phyloP scores from a whole-genome alignment of 2,797 vertebrate species.

The Zenarchopterus dispar region DNA sequence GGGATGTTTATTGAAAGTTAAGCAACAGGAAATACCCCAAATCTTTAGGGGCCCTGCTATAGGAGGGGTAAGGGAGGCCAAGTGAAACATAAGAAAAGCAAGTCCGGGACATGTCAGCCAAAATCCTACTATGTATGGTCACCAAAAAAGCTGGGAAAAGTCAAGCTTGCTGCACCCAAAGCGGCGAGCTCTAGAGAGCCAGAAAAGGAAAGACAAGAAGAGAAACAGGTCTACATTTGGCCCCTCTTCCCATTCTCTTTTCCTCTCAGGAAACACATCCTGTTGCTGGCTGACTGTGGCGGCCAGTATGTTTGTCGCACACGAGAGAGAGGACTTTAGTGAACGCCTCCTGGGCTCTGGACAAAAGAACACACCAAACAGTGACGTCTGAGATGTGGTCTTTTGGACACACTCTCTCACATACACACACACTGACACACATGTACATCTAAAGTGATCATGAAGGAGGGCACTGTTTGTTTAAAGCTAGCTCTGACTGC shows the following conservation, averaged over 20 bases:
- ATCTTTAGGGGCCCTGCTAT: conserved; percentile 77
- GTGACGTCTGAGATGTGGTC: conserved; percentile 71
- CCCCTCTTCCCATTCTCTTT: conserved; percentile 80
- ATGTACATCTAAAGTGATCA: conserved; percentile 41
- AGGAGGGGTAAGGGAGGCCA: conserved; percentile 24
- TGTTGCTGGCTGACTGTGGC: conserved; percentile 88
- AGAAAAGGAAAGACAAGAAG: conserved; percentile 77
- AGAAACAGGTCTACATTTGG: conserved; percentile 74
- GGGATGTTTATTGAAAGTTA: conserved; percentile 80
- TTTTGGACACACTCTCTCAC: conserved; percentile 41
- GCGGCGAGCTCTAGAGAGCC: conserved; percentile 69
- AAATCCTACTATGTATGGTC: conserved; percentile 52
- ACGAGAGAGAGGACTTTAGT: conserved; percentile 67
- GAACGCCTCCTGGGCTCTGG: conserved; percentile 73
- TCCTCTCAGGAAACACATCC: conserved; percentile 99
- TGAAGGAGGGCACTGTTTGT: conserved; percentile 43
- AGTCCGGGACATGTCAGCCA: conserved; percentile 18
- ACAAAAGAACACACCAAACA: conserved; percentile 74
- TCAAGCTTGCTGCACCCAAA: conserved; percentile 14
- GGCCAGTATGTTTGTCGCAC: conserved; percentile 84
- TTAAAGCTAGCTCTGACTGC: conserved; percentile 40
- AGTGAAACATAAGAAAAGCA: conserved; percentile 42
- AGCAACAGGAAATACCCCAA: conserved; percentile 90
- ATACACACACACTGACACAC: conserved; percentile 27
- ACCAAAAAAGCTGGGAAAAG: conserved; percentile 41